A percentile compares a stretch with the other conserved stretches of the same genome.
Evolutionary conservation across 2,113 vertebrate genomes (phyloP).

Genomic region (Equus przewalskii): DNA sequence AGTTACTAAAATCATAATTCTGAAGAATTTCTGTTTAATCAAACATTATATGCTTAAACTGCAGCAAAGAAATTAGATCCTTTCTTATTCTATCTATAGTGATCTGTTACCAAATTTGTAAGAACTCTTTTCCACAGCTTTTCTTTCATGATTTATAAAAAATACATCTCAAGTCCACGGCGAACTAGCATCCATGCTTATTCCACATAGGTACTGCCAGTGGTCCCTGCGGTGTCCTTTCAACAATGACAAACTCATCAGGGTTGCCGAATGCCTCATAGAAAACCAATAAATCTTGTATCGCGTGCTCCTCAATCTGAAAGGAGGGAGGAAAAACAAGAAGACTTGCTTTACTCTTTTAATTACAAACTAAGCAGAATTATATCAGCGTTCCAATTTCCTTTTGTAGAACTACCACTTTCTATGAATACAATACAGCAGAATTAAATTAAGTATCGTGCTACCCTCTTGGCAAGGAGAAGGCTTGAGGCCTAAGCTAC

Average conservation of each 20-base stretch:
- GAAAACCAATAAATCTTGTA: slow-evolving; percentile 95
- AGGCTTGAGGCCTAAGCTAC: background rate
- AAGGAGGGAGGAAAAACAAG: slow-evolving; percentile 49
- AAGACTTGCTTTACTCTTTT: slow-evolving; percentile 46
- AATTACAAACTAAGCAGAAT: background rate
- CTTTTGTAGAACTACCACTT: background rate
- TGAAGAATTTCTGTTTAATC: slow-evolving; percentile 79
- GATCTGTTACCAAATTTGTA: slow-evolving; percentile 69
- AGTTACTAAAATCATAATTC: slow-evolving; percentile 74
- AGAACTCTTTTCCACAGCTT: slow-evolving; percentile 59
- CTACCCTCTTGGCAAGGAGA: background rate
- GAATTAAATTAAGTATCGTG: background rate
- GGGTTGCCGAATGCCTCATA: slow-evolving; percentile 95
- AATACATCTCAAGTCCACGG: slow-evolving; percentile 41
- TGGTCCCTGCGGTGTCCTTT: slow-evolving; percentile 94
- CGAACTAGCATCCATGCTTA: slow-evolving; percentile 91
- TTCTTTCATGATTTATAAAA: slow-evolving; percentile 50
- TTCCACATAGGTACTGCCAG: slow-evolving; percentile 96
- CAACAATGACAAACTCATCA: slow-evolving; percentile 96
- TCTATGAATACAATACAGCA: background rate
- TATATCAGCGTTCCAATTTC: slow-evolving; percentile 5
- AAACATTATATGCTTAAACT: slow-evolving; percentile 75
- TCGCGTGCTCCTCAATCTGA: slow-evolving; percentile 97
- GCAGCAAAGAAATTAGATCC: slow-evolving; percentile 66
- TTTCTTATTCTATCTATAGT: slow-evolving; percentile 50